Evolutionary conservation across 2,888 invertebrate genomes (phyloP).

Genomic region (Ernsta delagoae): DNA sequence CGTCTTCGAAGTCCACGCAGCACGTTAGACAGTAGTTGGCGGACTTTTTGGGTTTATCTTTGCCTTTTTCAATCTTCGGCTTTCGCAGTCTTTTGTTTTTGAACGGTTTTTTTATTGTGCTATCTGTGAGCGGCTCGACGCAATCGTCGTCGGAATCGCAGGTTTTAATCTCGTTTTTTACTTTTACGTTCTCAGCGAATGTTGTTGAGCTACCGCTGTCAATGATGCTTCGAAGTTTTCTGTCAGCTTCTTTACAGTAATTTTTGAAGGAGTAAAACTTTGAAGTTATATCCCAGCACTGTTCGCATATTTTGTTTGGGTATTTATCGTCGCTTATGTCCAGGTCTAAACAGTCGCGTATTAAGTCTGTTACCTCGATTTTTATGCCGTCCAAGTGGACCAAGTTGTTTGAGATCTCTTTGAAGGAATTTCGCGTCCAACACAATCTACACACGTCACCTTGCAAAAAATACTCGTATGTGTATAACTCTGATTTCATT

Average conservation of each 20-base stretch:
- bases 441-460: constrained; percentile 69
- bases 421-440: constrained; percentile 59
- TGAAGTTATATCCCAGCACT: constrained; percentile 59
- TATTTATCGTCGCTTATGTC: constrained; percentile 49
- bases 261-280: constrained; percentile 63
- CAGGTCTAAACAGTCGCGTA: constrained; percentile 63
- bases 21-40: constrained; percentile 67
- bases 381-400: constrained; percentile 39
- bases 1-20: constrained; percentile 54
- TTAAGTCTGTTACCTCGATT: constrained; percentile 52
- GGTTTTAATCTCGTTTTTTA: constrained; percentile 13
- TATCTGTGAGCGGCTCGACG: too few relatives aligned
- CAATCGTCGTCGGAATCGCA: too few relatives aligned
- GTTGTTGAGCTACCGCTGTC: constrained; percentile 12
- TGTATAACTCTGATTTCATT: constrained; percentile 52
- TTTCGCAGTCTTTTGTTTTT: constrained; percentile 9
- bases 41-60: constrained; percentile 51
- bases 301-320: constrained; percentile 61
- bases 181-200: background rate
- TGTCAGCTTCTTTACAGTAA: constrained; percentile 61
- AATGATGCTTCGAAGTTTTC: constrained; percentile 54
- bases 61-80: constrained; percentile 44
- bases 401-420: constrained; percentile 45
- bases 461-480: constrained; percentile 65
- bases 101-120: too few relatives aligned